Evolutionary conservation across 2,797 vertebrate species (phyloP), one percentile per base, ranked within the genome.

Genomic region (Pitangus sulphuratus): DNA sequence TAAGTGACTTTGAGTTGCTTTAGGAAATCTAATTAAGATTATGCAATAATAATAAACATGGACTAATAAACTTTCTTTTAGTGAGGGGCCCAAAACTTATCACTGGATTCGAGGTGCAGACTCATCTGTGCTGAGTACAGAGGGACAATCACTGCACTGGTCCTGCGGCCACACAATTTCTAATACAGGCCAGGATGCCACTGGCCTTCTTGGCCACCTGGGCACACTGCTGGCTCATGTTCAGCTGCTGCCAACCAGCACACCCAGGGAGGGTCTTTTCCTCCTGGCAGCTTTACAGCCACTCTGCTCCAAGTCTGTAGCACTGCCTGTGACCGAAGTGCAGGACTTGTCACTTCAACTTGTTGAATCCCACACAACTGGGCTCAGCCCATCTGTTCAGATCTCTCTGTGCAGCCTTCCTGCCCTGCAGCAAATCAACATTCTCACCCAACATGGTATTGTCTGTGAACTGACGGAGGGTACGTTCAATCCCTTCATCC

Each of bases 261-360:
- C 19, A 7, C 58, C 15, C 25, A 62, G 37, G 13, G 31, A 62
- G 37, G 13, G 26, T 7, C n/a, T n/a, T 69, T 81, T 35, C 33
- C 5, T 9, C 11, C 5, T 2, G 9, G 28, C 12, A 57, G 9
- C 6, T 86, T 51, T 51, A 12, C 44, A 75, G n/a, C n/a, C 11
- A 50, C 11, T 25, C 53, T 75, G 14, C 4, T 21, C 17, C 17
- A 57, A 45, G 15, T 3, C 37, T 51, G 2, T 35, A 35, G 9
- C 4, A 5, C 4, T 51, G 11, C 0, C 0, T 0, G 15, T 24
- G 37, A 75, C 12, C 8, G 4, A 40, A 12, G 25, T 28, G n/a
- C 12, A 75, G 25, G n/a, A 62, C 30, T 2, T 22, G 4, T 21
- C 25, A 40, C 5, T 57, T 44, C 6, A 4, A 5, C 15, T 16